Conservation (phyloP, 1,140 invertebrate genomes). For the Bombus impatiens region DNA sequence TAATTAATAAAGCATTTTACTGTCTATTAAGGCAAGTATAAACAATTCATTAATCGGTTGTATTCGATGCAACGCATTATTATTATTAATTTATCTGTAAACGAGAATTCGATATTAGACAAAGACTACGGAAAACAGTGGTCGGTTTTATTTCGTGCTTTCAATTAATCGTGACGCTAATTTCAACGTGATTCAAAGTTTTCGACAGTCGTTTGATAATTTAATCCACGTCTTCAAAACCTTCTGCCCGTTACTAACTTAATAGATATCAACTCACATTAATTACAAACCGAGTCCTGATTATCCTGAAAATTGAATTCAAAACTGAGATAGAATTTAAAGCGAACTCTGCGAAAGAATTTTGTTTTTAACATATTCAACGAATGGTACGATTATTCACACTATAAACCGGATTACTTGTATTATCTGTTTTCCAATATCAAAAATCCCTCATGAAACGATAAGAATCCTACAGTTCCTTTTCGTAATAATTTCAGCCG, state of each 20-base stretch:
- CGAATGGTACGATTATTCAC: neutral
- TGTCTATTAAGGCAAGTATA: neutral
- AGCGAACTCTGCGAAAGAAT: neutral
- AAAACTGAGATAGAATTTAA: neutral
- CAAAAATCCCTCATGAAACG: neutral
- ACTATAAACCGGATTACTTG: neutral
- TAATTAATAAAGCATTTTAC: constrained; percentile 8
- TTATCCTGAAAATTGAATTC: constrained; percentile 21
- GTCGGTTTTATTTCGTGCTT: neutral
- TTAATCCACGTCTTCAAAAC: neutral
- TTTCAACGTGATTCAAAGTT: neutral
- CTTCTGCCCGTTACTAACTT: neutral
- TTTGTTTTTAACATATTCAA: neutral
- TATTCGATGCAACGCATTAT: neutral
- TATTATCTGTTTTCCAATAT: neutral
- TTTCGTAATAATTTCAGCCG: neutral
- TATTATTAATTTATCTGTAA: constrained; percentile 3
- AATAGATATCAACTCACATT: neutral
- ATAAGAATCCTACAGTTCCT: neutral
- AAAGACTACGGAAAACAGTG: neutral
- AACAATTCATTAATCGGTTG: neutral
- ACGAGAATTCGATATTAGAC: constrained; percentile 16
- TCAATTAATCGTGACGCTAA: neutral
- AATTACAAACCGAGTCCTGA: constrained; percentile 26
- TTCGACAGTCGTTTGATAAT: constrained; percentile 3